Evolutionary conservation across 2,113 vertebrate genomes (phyloP).

Genomic region (Spheniscus mendiculus): DNA sequence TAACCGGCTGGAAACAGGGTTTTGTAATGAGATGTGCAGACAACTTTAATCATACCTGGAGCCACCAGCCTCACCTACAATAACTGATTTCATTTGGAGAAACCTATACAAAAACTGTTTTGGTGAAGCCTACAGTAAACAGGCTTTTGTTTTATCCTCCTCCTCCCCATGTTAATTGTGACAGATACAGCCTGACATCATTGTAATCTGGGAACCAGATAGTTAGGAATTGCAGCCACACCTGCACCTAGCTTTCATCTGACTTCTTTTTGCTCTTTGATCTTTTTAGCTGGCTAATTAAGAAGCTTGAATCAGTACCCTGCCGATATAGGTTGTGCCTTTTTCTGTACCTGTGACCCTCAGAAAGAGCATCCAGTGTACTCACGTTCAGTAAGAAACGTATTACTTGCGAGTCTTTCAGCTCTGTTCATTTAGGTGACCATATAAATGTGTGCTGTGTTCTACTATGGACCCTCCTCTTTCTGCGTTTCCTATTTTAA

Average conservation of each 20-base stretch:
- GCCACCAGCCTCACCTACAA: not conserved
- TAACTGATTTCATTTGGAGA: not conserved
- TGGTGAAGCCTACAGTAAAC: not conserved
- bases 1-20: not conserved
- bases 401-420: not conserved
- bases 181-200: constrained; percentile 29
- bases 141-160: constrained; percentile 24
- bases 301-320: not conserved
- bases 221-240: constrained; percentile 33
- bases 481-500: constrained; percentile 3
- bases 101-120: not conserved
- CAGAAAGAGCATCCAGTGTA: not conserved
- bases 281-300: constrained; percentile 27
- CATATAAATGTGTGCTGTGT: not conserved
- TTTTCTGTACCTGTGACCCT: not conserved
- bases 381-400: not conserved
- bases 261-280: constrained; percentile 22
- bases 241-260: constrained; percentile 42
- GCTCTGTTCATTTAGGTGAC: not conserved
- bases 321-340: not conserved
- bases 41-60: not conserved
- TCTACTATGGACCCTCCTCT: not conserved
- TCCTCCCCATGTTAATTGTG: not conserved
- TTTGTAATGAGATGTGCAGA: not conserved
- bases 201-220: constrained; percentile 29